A percentile compares a stretch with the other conserved stretches of the same genome.
Evolutionary conservation across 2,888 invertebrate genomes (phyloP).

Genomic region (Odontocolon sp.): DNA sequence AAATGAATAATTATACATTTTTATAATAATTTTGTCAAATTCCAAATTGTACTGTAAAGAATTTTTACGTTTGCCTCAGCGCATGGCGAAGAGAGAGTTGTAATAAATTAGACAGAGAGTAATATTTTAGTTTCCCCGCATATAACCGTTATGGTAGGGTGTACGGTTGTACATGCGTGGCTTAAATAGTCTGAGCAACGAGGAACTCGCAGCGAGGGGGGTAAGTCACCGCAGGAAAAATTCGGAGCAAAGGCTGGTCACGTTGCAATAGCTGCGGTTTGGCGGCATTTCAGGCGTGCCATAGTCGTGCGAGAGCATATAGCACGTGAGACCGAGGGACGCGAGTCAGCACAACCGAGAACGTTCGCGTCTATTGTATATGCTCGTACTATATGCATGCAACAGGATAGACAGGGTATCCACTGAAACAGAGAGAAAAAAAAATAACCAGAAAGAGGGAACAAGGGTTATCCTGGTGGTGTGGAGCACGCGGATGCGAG

Average conservation of each 20-base stretch:
- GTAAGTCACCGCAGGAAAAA: conserved; percentile 63
- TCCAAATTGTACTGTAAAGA: too few species aligned
- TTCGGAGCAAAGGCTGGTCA: conserved; percentile 64
- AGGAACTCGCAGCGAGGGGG: conserved; percentile 23
- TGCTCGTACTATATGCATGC: conserved; percentile 31
- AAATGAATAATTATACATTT: too few species aligned
- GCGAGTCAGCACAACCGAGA: conserved; percentile 10
- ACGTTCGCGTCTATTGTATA: conserved; percentile 23
- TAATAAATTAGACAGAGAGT: conserved; percentile 6
- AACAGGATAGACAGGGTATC: conserved; percentile 24
- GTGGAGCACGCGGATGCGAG: conserved; percentile 43
- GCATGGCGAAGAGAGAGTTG: conserved; percentile 7
- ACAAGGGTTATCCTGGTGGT: conserved; percentile 47
- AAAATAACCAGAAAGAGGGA: conserved; percentile 29
- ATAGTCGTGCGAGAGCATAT: conserved; percentile 50
- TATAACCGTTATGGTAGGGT: conserved; percentile 20
- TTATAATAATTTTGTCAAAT: too few species aligned
- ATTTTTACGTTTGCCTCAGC: background rate
- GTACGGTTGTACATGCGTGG: conserved; percentile 4
- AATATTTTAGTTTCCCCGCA: conserved; percentile 33
- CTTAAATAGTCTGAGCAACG: conserved; percentile 14
- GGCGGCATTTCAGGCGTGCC: conserved; percentile 74
- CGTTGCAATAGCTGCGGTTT: conserved; percentile 75
- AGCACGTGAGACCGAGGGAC: conserved; percentile 24
- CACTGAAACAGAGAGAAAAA: conserved; percentile 14